Base-by-base conservation (phyloP, 2,888 invertebrate genomes). In the Caenorhabditis zanzibari region DNA sequence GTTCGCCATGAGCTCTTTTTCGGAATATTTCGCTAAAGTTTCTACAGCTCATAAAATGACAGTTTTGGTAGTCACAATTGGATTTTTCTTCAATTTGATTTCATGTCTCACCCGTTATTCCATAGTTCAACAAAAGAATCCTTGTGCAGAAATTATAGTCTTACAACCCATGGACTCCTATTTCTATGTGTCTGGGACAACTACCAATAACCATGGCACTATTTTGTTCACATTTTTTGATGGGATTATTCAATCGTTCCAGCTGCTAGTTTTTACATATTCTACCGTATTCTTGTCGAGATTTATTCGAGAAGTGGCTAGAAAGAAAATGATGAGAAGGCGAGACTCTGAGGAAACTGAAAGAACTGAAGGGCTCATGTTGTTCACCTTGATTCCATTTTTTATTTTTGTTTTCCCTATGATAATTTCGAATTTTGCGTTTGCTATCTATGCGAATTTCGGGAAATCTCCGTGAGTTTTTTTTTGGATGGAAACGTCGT, bases 1-100 rank as follows among this genome's bases (percentile, higher is more conserved):
- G 61, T 44, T 63, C 19, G 24, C 26, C 14, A 63, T 44, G 44
- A 63, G 41, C 16, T 63, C 61, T 1, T 63, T 22, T 12, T 61
- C 61, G 10, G 28, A 28, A 9, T 19, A 2, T 14, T 35, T 61
- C 22, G 38, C 61, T 0, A 41, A 38, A 41, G 10, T 22, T 2
- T 61, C 61, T 7, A 61, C 61, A 7, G 41, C 61, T 14, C 19
- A 19, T 58, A 16, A 10, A 28, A 38, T 41, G 24, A 12, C 24
- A 3, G 16, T 14, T 14, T 12, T 12, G 12, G 61, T 44, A 22
- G 2, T 26, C 16, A 24, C 38, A 14, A 35, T 35, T 35, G n/a
- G n/a, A n/a, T 52, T 52, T 9, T 52, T 52, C 52, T 52, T 35
- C 24, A 41, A 38, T 5, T 35, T 59, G 6, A 2, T 52, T 1